These are phyloP conservation scores for Steinernema feltiae DNA, from an alignment of 1,140 invertebrate species.

Conservation along the genomic window DNA sequence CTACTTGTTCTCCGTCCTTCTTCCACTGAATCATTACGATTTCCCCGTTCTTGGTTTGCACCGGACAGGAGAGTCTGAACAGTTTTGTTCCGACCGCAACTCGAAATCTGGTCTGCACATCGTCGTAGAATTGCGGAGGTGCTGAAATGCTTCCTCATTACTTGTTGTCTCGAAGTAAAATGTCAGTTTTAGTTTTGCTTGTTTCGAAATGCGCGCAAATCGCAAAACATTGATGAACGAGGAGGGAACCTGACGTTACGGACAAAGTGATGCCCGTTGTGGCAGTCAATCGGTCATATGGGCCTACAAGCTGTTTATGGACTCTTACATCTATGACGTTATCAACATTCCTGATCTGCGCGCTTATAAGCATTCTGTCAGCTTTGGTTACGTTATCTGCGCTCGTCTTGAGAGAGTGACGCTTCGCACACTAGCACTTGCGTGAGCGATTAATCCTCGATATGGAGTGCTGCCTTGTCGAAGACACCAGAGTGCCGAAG, in stretches of 20 bases:
- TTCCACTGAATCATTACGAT: slow-evolving; percentile 4
- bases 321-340: neutral
- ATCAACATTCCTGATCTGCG: slow-evolving; percentile 6
- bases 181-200: neutral
- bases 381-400: slow-evolving; percentile 4
- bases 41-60: neutral
- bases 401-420: neutral
- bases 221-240: slow-evolving; percentile 4
- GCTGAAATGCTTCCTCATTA: no score
- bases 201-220: neutral
- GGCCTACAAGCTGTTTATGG: slow-evolving; percentile 11
- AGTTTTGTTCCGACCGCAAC: neutral
- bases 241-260: neutral
- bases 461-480: neutral
- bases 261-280: neutral
- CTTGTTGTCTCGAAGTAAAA: no score
- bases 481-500: neutral
- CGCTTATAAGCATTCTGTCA: slow-evolving; percentile 11
- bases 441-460: neutral
- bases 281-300: slow-evolving; percentile 3
- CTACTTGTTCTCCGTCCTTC: neutral
- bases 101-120: slow-evolving; percentile 1
- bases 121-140: neutral
- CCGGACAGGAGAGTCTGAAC: slow-evolving; percentile 1
- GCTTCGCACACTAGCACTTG: neutral